Base-by-base conservation (phyloP, 2,797 vertebrate species). In the Uromys caudimaculatus region DNA sequence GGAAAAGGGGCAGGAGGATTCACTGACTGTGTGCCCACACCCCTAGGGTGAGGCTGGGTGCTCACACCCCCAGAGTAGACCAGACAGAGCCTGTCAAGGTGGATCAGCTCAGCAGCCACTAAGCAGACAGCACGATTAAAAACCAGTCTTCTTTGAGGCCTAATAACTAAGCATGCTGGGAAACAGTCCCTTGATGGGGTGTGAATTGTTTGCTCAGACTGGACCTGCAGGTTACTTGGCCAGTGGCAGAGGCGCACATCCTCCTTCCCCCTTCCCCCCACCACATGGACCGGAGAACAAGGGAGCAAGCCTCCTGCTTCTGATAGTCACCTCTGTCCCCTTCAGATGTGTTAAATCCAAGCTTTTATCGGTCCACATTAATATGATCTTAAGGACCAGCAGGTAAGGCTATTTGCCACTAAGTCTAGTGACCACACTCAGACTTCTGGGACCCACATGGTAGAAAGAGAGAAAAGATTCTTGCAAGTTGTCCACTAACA, bases 301-400 rank as follows among this genome's bases (percentile, higher is more conserved):
- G 79, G 79, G 32, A 35, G 3, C 3, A 32, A 13, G 3, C 32
- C 82, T 86, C 23, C 13, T 83, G 50, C 95, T 94, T 82, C 85
- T 77, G 71, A 67, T 75, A 77, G 6, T 82, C 47, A 32, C 21
- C 41, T 75, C 47, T n/a, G 6, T 71, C 90, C 95, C 47, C 54
- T 95, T 94, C 54, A 85, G 73, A 47, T 88, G 52, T 7, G 47
- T 88, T 71, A 35, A 96, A 11, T 71, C 38, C 23, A 60, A 16
- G 2, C 27, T 92, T 89, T 94, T 82, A 32, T 54, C 81, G 38
- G 82, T 95, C 11, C 58, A 54, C 54, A 44, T 27, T 62, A 89
- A 24, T 91, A 50, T 41, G 47, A 87, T 10, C 4, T 2, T 73
- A 73, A 56, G 50, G 23, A n/a, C 27, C 64, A 56, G 35, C 85